phyloP scores from a whole-genome alignment of 2,113 vertebrate species.

The Megaceryle torquata region DNA sequence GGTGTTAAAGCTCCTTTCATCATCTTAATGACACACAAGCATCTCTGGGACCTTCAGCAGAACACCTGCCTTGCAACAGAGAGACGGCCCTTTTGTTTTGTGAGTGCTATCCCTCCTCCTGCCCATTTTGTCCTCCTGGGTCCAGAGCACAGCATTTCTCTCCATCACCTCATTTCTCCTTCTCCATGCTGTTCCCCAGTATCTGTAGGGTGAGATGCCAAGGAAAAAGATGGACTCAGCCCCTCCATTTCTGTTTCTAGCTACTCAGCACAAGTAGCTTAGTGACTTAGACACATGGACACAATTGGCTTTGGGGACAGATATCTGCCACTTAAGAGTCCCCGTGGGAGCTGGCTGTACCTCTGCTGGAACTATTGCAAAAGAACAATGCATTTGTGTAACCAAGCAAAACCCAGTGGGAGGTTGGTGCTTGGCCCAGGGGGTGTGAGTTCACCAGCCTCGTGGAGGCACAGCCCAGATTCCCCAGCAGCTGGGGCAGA shows the following conservation, averaged over 20 bases:
- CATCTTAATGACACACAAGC: background rate
- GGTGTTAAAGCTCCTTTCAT: conserved; percentile 4
- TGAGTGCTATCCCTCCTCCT: background rate
- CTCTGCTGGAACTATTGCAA: background rate
- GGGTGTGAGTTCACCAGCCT: background rate
- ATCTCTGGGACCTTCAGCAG: background rate
- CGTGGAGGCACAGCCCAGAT: background rate
- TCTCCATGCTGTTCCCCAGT: background rate
- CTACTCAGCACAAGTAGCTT: background rate
- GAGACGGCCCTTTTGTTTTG: background rate
- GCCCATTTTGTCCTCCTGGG: background rate
- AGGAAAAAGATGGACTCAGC: background rate
- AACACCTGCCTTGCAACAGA: background rate
- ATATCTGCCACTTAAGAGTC: background rate
- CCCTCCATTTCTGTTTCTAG: background rate
- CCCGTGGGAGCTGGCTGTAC: background rate
- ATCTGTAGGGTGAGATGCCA: background rate
- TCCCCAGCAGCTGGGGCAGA: background rate
- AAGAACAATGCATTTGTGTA: background rate
- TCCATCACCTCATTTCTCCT: background rate
- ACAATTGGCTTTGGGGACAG: background rate
- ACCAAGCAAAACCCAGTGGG: background rate
- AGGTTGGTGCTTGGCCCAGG: background rate
- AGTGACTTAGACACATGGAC: background rate
- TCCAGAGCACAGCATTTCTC: background rate